These are phyloP conservation scores for Elgaria multicarinata DNA, from an alignment of 2,113 vertebrate genomes.

Conservation along the genomic window DNA sequence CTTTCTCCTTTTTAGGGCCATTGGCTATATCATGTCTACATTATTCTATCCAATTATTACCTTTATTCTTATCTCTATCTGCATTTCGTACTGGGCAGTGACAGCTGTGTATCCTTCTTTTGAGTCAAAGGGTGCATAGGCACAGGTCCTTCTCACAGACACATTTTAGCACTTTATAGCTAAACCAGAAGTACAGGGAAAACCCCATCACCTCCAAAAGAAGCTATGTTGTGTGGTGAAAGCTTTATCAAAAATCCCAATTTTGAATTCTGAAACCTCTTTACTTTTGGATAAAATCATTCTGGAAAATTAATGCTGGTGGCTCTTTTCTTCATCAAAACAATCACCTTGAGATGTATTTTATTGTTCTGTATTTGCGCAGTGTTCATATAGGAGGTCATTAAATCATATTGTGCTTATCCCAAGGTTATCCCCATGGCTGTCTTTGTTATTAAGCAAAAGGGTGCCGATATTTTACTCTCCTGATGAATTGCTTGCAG, in stretches of 20 bases:
- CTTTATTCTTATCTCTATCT: constrained; percentile 90
- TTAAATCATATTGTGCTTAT: background rate
- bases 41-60: constrained; percentile 93
- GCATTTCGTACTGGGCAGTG: constrained; percentile 92
- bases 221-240: background rate
- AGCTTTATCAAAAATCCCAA: background rate
- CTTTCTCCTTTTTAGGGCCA: constrained; percentile 81
- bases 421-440: background rate
- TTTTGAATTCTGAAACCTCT: background rate
- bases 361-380: background rate
- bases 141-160: background rate
- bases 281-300: background rate
- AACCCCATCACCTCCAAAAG: background rate
- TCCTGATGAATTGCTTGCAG: background rate
- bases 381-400: background rate
- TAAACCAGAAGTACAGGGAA: background rate
- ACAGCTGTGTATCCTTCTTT: constrained; percentile 94
- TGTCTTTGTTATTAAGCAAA: background rate
- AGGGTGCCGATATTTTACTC: background rate
- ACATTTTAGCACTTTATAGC: background rate
- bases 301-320: background rate
- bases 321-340: background rate
- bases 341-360: background rate
- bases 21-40: constrained; percentile 89
- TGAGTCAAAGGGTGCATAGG: background rate